Evolutionary conservation across 2,888 invertebrate genomes (phyloP).

Genomic region (Craniophora ligustri): DNA sequence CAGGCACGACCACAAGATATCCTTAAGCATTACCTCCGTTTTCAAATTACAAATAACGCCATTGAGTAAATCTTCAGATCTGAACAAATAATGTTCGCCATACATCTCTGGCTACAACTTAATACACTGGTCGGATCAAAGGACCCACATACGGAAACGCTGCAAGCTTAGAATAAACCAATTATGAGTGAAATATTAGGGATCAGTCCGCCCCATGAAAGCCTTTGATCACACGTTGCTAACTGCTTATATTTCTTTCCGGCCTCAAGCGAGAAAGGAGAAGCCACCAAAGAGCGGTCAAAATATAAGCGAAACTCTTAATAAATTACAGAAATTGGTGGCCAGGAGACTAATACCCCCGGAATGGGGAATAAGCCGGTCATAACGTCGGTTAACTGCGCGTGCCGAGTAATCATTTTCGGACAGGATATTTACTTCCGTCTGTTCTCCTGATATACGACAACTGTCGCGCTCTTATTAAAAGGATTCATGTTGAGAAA

Average conservation of each 20-base stretch:
- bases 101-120: constrained; percentile 84
- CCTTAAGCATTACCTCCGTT: constrained; percentile 59
- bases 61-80: constrained; percentile 80
- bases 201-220: constrained; percentile 80
- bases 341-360: constrained; percentile 83
- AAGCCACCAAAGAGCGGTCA: constrained; percentile 78
- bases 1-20: constrained; percentile 54
- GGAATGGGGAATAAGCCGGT: constrained; percentile 85
- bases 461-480: constrained; percentile 72
- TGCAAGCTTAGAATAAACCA: constrained; percentile 88
- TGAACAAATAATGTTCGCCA: constrained; percentile 80
- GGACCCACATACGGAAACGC: constrained; percentile 83
- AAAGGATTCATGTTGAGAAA: constrained; percentile 60
- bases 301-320: constrained; percentile 82
- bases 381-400: constrained; percentile 84
- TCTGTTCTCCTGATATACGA: constrained; percentile 78
- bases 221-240: constrained; percentile 84
- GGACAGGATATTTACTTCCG: constrained; percentile 85
- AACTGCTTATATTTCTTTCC: constrained; percentile 82
- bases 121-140: constrained; percentile 87
- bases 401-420: constrained; percentile 86
- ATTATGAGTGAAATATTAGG: constrained; percentile 89
- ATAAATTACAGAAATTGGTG: constrained; percentile 87
- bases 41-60: constrained; percentile 73
- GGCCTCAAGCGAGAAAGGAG: constrained; percentile 71